These are phyloP conservation scores for Tamias sibiricus DNA, from an alignment of 2,113 vertebrate species.

Conservation along the genomic window DNA sequence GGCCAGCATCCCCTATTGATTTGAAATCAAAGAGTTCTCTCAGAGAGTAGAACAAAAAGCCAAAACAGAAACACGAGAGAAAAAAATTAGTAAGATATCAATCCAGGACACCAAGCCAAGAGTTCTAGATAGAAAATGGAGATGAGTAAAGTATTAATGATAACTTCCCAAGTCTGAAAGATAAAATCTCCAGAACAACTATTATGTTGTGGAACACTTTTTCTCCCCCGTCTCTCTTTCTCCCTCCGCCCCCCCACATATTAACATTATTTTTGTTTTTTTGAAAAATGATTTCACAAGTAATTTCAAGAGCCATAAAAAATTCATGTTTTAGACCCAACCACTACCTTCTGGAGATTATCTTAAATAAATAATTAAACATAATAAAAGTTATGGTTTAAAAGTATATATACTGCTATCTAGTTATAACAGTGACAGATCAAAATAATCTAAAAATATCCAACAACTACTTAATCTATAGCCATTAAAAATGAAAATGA, in stretches of 20 bases:
- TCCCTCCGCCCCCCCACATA: too few species aligned
- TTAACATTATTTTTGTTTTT: not conserved
- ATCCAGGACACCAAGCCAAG: not conserved
- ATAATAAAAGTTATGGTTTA: not conserved
- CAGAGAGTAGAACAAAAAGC: not conserved
- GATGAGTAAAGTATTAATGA: not conserved
- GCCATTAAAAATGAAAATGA: not conserved
- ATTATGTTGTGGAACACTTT: not conserved
- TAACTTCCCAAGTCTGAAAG: not conserved
- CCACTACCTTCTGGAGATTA: not conserved
- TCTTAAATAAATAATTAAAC: not conserved
- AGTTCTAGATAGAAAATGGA: not conserved
- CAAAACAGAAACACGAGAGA: not conserved
- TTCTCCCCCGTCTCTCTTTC: too few species aligned
- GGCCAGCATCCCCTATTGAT: not conserved
- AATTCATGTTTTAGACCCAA: not conserved
- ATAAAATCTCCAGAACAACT: not conserved
- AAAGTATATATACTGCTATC: not conserved
- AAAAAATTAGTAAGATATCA: not conserved
- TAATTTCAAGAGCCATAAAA: not conserved
- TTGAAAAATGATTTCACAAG: not conserved
- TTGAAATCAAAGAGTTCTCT: not conserved
- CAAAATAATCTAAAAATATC: not conserved
- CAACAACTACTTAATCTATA: not conserved
- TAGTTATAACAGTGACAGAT: not conserved